A percentile compares a stretch with the other conserved stretches of the same genome.
Evolutionary conservation across 2,888 invertebrate genomes (phyloP).

Genomic region (Watsonalla binaria): DNA sequence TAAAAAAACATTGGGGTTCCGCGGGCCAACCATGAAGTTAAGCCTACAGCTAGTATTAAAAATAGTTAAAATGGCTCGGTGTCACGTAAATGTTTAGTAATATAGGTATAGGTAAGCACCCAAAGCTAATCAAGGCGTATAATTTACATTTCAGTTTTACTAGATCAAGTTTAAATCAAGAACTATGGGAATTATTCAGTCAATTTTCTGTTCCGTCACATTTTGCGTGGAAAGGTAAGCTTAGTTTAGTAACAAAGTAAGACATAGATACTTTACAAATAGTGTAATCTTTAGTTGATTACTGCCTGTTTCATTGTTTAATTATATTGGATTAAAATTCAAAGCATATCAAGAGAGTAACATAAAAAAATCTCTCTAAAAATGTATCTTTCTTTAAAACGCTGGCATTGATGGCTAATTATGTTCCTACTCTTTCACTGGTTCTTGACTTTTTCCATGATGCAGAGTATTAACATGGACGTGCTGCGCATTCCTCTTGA

Average conservation of each 20-base stretch:
- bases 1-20: too few species aligned
- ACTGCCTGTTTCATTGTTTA: not conserved
- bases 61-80: too few species aligned
- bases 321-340: too few species aligned
- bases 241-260: not conserved
- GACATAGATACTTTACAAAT: too few species aligned
- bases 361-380: too few species aligned
- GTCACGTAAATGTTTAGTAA: too few species aligned
- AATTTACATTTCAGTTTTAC: not conserved
- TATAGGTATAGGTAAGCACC: too few species aligned
- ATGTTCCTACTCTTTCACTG: not conserved
- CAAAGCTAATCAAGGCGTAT: constrained; percentile 1
- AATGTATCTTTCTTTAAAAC: not conserved
- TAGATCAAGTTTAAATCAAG: constrained; percentile 4
- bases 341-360: too few species aligned
- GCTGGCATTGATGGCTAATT: not conserved
- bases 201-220: constrained; percentile 56
- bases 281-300: not conserved
- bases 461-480: constrained; percentile 63
- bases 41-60: too few species aligned
- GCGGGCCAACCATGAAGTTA: too few species aligned
- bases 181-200: constrained; percentile 60
- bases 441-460: not conserved
- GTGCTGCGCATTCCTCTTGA: constrained; percentile 60
- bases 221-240: constrained; percentile 64